phyloP scores from a whole-genome alignment of 2,113 vertebrate genomes.

The Pyxicephalus adspersus region DNA sequence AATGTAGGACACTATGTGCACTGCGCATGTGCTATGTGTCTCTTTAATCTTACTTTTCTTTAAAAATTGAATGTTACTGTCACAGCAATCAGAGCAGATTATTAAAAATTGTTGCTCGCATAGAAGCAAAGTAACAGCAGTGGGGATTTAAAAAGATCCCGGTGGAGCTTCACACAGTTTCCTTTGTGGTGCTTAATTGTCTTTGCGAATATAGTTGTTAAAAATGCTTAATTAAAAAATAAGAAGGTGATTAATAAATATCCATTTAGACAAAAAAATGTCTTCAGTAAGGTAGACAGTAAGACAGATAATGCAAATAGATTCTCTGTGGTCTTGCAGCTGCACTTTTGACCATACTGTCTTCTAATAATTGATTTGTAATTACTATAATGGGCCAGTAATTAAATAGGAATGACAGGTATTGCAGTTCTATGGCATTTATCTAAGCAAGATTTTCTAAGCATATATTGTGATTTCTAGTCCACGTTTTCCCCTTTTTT shows the following conservation, averaged over 20 bases:
- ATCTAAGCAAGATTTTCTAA: too few relatives aligned
- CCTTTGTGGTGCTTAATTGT: constrained; percentile 17
- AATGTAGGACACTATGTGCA: too few relatives aligned
- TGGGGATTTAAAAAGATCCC: not conserved
- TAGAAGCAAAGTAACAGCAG: too few relatives aligned
- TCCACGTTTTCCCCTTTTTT: too few relatives aligned
- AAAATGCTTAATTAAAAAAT: constrained; percentile 29
- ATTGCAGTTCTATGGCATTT: too few relatives aligned
- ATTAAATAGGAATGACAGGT: too few relatives aligned
- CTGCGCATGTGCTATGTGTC: too few relatives aligned
- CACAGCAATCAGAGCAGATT: not conserved
- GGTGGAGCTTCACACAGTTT: not conserved
- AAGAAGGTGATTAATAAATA: constrained; percentile 29
- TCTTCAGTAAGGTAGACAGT: not conserved
- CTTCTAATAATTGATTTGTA: too few relatives aligned
- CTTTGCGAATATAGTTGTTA: constrained; percentile 32
- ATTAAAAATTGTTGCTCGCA: not conserved
- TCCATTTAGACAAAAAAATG: not conserved
- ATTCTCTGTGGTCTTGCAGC: not conserved
- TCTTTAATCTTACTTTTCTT: too few relatives aligned
- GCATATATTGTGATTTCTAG: too few relatives aligned
- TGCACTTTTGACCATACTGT: too few relatives aligned
- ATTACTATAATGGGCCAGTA: too few relatives aligned
- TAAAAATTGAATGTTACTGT: not conserved
- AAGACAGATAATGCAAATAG: not conserved